Conservation (phyloP, 2,888 invertebrate genomes). For the Caenorhabditis parvicauda region DNA sequence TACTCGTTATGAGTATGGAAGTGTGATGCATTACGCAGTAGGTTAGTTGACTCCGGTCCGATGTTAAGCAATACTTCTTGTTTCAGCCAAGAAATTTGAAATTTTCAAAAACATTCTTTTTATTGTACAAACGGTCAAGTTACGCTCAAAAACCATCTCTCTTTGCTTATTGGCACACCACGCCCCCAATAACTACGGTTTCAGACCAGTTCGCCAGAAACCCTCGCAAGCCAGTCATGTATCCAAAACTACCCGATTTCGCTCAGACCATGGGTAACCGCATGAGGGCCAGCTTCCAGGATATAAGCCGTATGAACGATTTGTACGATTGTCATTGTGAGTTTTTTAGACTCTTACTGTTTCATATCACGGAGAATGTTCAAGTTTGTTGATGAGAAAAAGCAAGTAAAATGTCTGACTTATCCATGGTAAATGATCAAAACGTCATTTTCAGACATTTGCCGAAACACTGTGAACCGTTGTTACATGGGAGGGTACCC, state of each 20-base stretch:
- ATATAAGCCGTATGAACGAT: slow-evolving; percentile 32
- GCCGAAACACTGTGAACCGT: slow-evolving; percentile 17
- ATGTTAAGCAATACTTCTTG: too few relatives aligned
- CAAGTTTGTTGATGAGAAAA: too few relatives aligned
- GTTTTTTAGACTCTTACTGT: too few relatives aligned
- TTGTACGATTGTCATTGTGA: slow-evolving; percentile 34
- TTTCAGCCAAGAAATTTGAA: too few relatives aligned
- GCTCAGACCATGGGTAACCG: slow-evolving; percentile 37
- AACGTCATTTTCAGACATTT: slow-evolving; percentile 17
- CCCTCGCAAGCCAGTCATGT: slow-evolving; percentile 26
- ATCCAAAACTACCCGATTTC: slow-evolving; percentile 22
- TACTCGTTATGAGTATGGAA: slow-evolving; percentile 40
- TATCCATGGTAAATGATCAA: too few relatives aligned
- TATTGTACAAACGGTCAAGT: too few relatives aligned
- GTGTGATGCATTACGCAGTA: slow-evolving; percentile 42
- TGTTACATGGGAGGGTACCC: slow-evolving; percentile 36
- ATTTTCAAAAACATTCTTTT: too few relatives aligned
- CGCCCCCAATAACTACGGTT: too few relatives aligned
- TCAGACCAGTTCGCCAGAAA: slow-evolving; percentile 27
- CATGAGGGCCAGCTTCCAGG: slow-evolving; percentile 37
- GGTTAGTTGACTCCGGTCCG: slow-evolving; percentile 7
- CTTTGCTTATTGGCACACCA: too few relatives aligned
- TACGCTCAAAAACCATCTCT: too few relatives aligned
- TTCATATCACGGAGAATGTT: too few relatives aligned
- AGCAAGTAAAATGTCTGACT: too few relatives aligned